Conservation (phyloP, 2,888 invertebrate genomes). For the Xanthia icteritia region DNA sequence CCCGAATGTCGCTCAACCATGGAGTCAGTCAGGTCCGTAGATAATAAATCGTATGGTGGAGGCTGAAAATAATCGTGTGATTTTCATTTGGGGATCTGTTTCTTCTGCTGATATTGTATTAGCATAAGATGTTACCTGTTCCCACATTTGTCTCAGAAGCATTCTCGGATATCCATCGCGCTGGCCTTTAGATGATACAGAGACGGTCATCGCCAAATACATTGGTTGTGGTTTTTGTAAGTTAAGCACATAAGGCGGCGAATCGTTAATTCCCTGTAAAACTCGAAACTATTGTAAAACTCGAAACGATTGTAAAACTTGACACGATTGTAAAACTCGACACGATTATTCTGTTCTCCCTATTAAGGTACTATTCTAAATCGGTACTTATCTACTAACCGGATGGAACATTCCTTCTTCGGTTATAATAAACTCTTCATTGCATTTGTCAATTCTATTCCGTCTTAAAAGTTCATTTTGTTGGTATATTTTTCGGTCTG, state of each 20-base stretch:
- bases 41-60: constrained; percentile 83
- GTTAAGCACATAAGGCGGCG: constrained; percentile 83
- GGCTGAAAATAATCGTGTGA: constrained; percentile 72
- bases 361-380: background rate
- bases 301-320: too few species aligned
- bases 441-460: constrained; percentile 83
- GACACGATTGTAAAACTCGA: constrained; percentile 70
- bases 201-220: constrained; percentile 82
- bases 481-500: constrained; percentile 82
- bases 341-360: constrained; percentile 1
- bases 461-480: constrained; percentile 80
- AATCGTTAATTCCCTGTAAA: constrained; percentile 84
- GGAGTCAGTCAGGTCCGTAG: constrained; percentile 74
- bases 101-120: constrained; percentile 7
- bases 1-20: constrained; percentile 61
- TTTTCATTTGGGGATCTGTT: background rate
- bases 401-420: constrained; percentile 82
- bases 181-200: constrained; percentile 85
- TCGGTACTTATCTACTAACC: constrained; percentile 68
- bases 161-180: constrained; percentile 85
- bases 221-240: constrained; percentile 81
- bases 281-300: too few species aligned
- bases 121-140: constrained; percentile 75
- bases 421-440: constrained; percentile 86
- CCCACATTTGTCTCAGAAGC: constrained; percentile 85